Percentiles rank a stretch among this genome's conserved stretches.
These are phyloP conservation scores for Lasioglossum baleicum DNA, from an alignment of 1,140 invertebrate genomes.

Conservation along the genomic window DNA sequence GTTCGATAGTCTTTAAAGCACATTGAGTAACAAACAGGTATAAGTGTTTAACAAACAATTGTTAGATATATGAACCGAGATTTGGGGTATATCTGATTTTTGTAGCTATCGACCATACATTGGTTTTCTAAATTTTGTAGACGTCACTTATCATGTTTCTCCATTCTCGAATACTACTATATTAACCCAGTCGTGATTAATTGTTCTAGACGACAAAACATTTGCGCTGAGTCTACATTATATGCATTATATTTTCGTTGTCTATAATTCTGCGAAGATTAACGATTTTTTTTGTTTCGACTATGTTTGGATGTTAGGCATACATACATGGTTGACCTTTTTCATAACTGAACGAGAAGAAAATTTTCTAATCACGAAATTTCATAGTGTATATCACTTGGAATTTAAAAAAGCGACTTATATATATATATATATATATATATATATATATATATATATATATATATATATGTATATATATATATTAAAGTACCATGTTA, in stretches of 20 bases:
- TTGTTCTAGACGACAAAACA: background rate
- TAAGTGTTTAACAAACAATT: conserved; percentile 3
- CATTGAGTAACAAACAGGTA: conserved; percentile 13
- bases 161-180: background rate
- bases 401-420: too few species aligned
- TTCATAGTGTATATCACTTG: too few species aligned
- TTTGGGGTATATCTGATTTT: background rate
- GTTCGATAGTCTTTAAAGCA: conserved; percentile 19
- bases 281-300: background rate
- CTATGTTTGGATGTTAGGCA: background rate
- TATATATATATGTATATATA: too few species aligned
- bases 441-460: too few species aligned
- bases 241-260: conserved; percentile 26
- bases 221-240: background rate
- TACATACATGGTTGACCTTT: background rate
- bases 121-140: background rate
- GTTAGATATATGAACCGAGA: background rate
- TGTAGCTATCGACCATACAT: background rate
- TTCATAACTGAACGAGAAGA: too few species aligned
- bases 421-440: too few species aligned
- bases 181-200: background rate
- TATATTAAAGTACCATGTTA: too few species aligned
- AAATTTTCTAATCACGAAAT: too few species aligned
- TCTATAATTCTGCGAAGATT: conserved; percentile 19
- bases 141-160: background rate